Base-by-base conservation (phyloP, 2,888 invertebrate species). In the Cremastinae sp. region DNA sequence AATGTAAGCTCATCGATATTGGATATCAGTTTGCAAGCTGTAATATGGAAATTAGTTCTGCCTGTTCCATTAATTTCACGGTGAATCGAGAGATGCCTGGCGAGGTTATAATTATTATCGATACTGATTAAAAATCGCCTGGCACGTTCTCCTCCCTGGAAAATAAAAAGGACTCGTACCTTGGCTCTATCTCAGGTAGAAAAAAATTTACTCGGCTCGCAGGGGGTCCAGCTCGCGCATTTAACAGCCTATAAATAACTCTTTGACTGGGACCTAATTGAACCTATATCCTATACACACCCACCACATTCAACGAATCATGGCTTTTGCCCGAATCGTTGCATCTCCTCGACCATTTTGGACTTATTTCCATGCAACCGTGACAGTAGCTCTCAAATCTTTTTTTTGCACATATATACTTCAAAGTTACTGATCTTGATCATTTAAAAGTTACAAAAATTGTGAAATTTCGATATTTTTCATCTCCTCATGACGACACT, bases 191-290 rank as follows among this genome's bases (percentile, higher is more conserved):
- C 58, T 41, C 51, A 61, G 68, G 45, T 53, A 47, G 73, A 43
- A 59, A 66, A 78, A 75, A 53, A 58, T 69, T 68, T 66, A 47
- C 69, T 43, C 58, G 47, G 75, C 80, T 83, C 81, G 80, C 82
- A 82, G 85, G 85, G 85, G 84, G 85, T 83, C 84, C 75, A 80
- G 78, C 71, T 73, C 77, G 69, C 68, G 79, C 82, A 66, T 81
- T 84, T 83, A 84, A 83, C 83, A 83, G 81, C 82, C 82, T 77
- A 83, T 84, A 84, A 84, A 84, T 84, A 84, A 83, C 77, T 81
- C 81, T 84, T 84, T 85, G 83, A 85, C 83, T 84, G 78, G 79
- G 72, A 75, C 81, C 83, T 85, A 86, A 85, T 86, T 86, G 83
- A 84, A 85, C 82, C 80, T 76, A 78, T 80, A 79, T 78, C 69